Evolutionary conservation across 2,797 vertebrate genomes (phyloP), one percentile per base, ranked within the genome.

Genomic region (Pseudochromis fuscus): DNA sequence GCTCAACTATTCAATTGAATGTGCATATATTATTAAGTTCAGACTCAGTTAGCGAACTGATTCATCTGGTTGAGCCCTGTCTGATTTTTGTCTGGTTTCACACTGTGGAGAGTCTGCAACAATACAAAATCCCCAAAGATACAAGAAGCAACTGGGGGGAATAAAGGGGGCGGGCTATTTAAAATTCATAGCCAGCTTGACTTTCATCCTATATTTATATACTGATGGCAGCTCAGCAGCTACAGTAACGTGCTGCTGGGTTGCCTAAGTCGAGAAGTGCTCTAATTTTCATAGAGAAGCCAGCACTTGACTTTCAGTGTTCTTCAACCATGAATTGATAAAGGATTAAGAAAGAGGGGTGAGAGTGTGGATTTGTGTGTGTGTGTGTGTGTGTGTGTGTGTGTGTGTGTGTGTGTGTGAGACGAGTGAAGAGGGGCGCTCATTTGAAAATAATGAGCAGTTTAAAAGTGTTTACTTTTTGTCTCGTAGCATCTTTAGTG

Each of bases 181-280:
- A 65, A 84, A 86, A 83, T 83, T 79, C 84, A 82, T 37, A 62
- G 74, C 68, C 58, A 37, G 75, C 51, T 70, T 75, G 72, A 63
- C 57, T 75, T 80, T 77, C 74, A 85, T 81, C 71, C 61, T 71
- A 21, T 72, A 78, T 74, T 70, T 72, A 75, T 77, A 63, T 63
- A 88, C 62, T 28, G 66, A 65, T 58, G 69, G 48, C 28, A 25
- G 37, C 44, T 62, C 59, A 33, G 59, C 42, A 56, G 77, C 71
- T 50, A 33, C 52, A n/a, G 62, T 60, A 50, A 59, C 63, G 61
- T 51, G 69, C 50, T 21, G n/a, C 27, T 2, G 46, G 81, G 50
- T 53, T 30, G 7, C 74, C 16, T 60, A 28, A 72, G 55, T 56
- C 19, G 48, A 75, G 23, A 62, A 64, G 56, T 28, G 23, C 23